Percentiles rank a stretch among this genome's conserved stretches.
phyloP scores from a whole-genome alignment of 2,888 invertebrate genomes.

The Sesia apiformis region DNA sequence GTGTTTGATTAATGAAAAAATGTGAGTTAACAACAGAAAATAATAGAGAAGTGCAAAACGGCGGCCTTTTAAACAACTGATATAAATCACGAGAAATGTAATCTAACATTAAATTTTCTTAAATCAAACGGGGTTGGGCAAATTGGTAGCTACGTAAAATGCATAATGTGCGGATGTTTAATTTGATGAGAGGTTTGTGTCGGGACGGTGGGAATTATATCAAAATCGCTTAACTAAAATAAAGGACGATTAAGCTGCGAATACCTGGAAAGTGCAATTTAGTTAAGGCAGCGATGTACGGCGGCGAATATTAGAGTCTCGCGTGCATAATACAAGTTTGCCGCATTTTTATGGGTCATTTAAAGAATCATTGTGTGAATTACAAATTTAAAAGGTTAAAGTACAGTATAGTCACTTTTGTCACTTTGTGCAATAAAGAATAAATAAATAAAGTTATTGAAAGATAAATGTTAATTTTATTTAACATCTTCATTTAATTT shows the following conservation, averaged over 20 bases:
- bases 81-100: conserved; percentile 16
- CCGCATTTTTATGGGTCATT: no score
- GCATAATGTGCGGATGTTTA: conserved; percentile 64
- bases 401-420: no score
- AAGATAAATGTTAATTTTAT: no score
- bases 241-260: conserved; percentile 34
- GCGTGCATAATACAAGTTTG: no score
- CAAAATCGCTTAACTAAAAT: conserved; percentile 59
- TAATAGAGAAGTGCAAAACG: background rate
- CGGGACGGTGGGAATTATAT: conserved; percentile 48
- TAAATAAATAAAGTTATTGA: no score
- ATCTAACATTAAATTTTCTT: conserved; percentile 41
- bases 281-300: background rate
- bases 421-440: no score
- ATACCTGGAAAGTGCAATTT: conserved; percentile 44
- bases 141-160: conserved; percentile 59
- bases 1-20: background rate
- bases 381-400: no score
- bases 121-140: conserved; percentile 47
- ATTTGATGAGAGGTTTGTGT: conserved; percentile 56
- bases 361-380: no score
- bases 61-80: background rate
- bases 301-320: no score
- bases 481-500: no score
- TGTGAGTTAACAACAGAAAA: background rate